Conservation (phyloP, 2,888 invertebrate genomes). For the Caenorhabditis auriculariae region DNA sequence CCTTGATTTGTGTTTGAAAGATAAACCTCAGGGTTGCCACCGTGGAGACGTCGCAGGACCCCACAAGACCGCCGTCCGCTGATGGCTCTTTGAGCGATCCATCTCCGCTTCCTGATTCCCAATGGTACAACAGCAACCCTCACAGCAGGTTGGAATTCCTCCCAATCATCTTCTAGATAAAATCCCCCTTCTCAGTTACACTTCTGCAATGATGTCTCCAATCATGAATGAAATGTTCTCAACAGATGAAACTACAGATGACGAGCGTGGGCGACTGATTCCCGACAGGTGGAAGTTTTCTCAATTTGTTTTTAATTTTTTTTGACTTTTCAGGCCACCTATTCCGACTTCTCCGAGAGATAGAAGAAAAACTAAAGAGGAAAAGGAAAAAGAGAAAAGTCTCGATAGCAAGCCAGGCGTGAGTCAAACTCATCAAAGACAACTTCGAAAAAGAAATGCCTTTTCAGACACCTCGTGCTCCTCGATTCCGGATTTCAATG, state of each 20-base stretch:
- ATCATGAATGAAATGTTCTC: slow-evolving; percentile 49
- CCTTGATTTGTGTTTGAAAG: neutral
- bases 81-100: slow-evolving; percentile 35
- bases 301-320: neutral
- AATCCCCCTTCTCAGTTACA: slow-evolving; percentile 43
- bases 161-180: neutral
- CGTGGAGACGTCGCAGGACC: slow-evolving; percentile 31
- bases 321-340: slow-evolving; percentile 18
- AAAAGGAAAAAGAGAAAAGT: slow-evolving; percentile 4
- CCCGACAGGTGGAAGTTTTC: slow-evolving; percentile 27
- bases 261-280: slow-evolving; percentile 29
- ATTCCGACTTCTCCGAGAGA: slow-evolving; percentile 22
- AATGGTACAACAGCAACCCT: slow-evolving; percentile 32
- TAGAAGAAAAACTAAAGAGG: slow-evolving; percentile 17
- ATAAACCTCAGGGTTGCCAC: slow-evolving; percentile 14
- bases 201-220: slow-evolving; percentile 60
- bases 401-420: slow-evolving; percentile 20
- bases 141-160: slow-evolving; percentile 29
- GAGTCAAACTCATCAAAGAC: slow-evolving; percentile 10
- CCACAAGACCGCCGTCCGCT: slow-evolving; percentile 42
- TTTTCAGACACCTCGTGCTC: slow-evolving; percentile 43
- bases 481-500: slow-evolving; percentile 56
- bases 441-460: too few relatives aligned
- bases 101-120: slow-evolving; percentile 23
- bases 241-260: slow-evolving; percentile 43